Evolutionary conservation across 2,113 vertebrate genomes (phyloP), one percentile per base, ranked within the genome.

Genomic region (Leucoraja erinaceus): DNA sequence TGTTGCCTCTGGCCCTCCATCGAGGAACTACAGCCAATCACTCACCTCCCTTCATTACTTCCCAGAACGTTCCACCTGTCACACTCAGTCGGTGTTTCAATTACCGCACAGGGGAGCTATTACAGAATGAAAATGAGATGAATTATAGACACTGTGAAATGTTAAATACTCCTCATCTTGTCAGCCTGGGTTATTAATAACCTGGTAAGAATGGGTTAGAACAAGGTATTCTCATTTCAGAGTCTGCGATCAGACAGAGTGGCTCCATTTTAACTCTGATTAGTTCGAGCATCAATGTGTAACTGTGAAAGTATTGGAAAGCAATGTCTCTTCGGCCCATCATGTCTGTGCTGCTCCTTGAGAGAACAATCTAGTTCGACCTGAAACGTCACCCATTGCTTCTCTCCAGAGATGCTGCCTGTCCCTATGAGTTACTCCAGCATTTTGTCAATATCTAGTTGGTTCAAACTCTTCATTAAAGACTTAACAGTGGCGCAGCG

Each of bases 201-300:
- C 11, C 56, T 31, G 83, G 28, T 86, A 61, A 61, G 56, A 63
- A 86, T 86, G 54, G 83, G 83, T n/a, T 86, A 86, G 61, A 84
- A 84, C 81, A 59, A 84, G 28, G 63, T 56, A 86, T 61, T 86
- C 11, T 63, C 83, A 86, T 86, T 86, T 86, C 56, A n/a, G 81
- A 28, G 25, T 84, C 81, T 59, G 9, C 4, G 1, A 61, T n/a
- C 56, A 31, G 22, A 11, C 54, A 84, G 83, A 81, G 16, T 18
- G 5, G n/a, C 12, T 63, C 47, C 47, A 59, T 54, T 28, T 25
- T 9, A n/a, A 59, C 25, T 12, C 56, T 86, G 83, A n/a, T 11
- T 33, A 2, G 10, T 33, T 14, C 4, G 28, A 63, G 1, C 4
- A 61, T 14, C 10, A n/a, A 61, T 10, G 16, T n/a, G 11, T 28